These are phyloP conservation scores for Nemotelus nigrinus DNA, from an alignment of 2,888 invertebrate species.

Conservation along the genomic window DNA sequence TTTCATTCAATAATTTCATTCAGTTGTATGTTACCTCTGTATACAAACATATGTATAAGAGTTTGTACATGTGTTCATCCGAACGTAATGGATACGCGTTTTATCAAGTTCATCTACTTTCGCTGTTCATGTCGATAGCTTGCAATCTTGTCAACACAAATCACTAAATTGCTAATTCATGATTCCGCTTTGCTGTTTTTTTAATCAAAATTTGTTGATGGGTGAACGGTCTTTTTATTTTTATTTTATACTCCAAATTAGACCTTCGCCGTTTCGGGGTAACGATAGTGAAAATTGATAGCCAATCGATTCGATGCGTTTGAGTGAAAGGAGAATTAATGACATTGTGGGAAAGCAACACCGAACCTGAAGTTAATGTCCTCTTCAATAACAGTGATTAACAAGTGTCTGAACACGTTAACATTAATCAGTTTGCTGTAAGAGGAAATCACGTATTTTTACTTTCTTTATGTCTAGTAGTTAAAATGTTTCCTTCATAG, in stretches of 20 bases:
- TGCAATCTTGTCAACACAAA: no score
- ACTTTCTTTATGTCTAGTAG: no score
- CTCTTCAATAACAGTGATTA: background rate
- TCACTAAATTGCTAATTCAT: no score
- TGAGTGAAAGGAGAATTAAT: conserved; percentile 13
- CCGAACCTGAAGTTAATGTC: background rate
- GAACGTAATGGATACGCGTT: background rate
- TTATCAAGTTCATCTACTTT: background rate
- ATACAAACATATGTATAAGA: background rate
- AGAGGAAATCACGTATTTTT: no score
- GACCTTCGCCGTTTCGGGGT: no score
- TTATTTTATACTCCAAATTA: no score
- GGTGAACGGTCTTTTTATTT: no score
- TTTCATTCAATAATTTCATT: background rate
- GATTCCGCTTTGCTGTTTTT: no score
- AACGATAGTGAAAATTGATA: background rate
- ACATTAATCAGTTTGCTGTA: no score
- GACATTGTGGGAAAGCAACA: conserved; percentile 1
- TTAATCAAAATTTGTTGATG: no score
- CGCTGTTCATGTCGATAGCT: background rate
- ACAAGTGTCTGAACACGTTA: no score
- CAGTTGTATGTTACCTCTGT: background rate
- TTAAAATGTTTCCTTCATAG: no score
- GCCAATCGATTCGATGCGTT: background rate
- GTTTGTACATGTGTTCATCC: background rate